Evolutionary conservation across 2,113 vertebrate species (phyloP), one percentile per base, ranked within the genome.

Genomic region (Tringa solitaria): DNA sequence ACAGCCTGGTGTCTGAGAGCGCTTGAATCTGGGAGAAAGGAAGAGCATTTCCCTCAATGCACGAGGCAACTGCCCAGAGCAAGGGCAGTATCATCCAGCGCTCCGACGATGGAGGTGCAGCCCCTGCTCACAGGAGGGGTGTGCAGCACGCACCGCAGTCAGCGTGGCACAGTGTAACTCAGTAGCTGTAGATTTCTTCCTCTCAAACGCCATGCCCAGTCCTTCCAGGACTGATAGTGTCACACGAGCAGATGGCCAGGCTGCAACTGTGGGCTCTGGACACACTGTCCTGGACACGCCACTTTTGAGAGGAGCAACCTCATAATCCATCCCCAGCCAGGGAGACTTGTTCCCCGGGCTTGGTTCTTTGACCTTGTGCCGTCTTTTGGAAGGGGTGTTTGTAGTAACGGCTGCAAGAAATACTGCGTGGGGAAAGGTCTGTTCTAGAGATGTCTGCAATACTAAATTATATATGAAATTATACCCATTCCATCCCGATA

Each of bases 1-100:
- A 2, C 7, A 64, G 50, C 30, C 50, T 46, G 56, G 27, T 19
- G 3, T 9, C 2, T 15, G 51, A 48, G 28, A 68, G 27, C 51
- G 4, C 28, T 35, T 24, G 9, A 56, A 48, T 35, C 46, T 32
- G 37, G n/a, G 61, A 83, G 67, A 79, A 80, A 51, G 30, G 51
- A 26, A 70, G n/a, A n/a, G 33, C 3, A 0, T 39, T 41, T 60
- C 35, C 56, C 15, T 33, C 28, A 10, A 16, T 1, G 1, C 8
- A 7, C 0, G 17, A 57, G 84, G 41, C 37, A 13, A 28, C 76
- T 53, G 51, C 72, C 67, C 23, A 68, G 81, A 41, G 9, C 67
- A 76, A 83, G 60, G 30, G 37, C 14, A 18, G 10, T 46, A 6
- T 45, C 54, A 60, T 63, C 80, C 57, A 21, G 27, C 79, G 2